A percentile compares a stretch with the other conserved stretches of the same genome.
Conservation (phyloP, 1,140 invertebrate species). For the Magallana angulata region DNA sequence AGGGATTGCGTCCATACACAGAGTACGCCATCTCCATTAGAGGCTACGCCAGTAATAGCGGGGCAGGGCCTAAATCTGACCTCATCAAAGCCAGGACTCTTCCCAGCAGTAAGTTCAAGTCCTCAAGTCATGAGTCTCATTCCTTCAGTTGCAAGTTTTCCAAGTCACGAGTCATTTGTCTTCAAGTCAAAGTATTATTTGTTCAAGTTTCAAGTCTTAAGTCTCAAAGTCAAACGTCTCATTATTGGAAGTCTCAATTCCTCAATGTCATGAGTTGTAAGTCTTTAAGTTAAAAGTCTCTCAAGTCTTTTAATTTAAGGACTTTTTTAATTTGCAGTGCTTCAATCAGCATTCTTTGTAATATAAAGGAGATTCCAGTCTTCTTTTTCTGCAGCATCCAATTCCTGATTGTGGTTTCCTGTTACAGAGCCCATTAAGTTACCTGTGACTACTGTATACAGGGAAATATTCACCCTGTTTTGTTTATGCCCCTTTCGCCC, state of each 20-base stretch:
- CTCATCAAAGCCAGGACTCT: constrained; percentile 79
- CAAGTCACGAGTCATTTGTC: background rate
- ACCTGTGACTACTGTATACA: constrained; percentile 74
- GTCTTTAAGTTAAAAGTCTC: no score
- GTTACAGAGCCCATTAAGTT: constrained; percentile 82
- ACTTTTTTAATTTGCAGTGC: no score
- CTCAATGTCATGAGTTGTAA: background rate
- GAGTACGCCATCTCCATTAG: constrained; percentile 86
- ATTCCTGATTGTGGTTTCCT: constrained; percentile 23
- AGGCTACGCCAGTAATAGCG: constrained; percentile 82
- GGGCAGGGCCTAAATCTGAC: constrained; percentile 84
- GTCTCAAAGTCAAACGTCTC: constrained; percentile 77
- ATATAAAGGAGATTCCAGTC: no score
- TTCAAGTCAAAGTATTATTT: background rate
- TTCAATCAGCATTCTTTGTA: no score
- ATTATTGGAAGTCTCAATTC: background rate
- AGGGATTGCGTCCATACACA: constrained; percentile 81
- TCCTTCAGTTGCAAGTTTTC: background rate
- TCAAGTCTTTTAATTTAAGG: no score
- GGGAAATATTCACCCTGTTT: no score
- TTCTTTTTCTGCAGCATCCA: no score
- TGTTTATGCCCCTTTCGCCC: no score
- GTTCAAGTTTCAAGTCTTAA: constrained; percentile 61
- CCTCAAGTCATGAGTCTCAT: background rate
- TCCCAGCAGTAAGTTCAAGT: constrained; percentile 54